These are phyloP conservation scores for Tragelaphus scriptus DNA, from an alignment of 2,113 vertebrate genomes.

Conservation along the genomic window DNA sequence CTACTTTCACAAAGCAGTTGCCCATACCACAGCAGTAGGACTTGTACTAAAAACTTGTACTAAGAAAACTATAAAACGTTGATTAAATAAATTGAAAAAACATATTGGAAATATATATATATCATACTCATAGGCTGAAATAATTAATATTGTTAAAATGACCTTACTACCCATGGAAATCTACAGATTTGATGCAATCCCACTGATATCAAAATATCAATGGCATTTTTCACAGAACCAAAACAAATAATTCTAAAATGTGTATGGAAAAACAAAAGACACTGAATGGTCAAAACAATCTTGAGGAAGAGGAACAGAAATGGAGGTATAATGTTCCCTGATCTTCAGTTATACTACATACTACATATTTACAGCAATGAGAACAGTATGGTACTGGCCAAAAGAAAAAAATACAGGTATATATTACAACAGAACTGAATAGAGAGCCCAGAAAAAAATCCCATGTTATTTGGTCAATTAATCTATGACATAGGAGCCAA, in stretches of 20 bases:
- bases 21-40: not conserved
- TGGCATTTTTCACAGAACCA: not conserved
- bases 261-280: not conserved
- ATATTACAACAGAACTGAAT: not conserved
- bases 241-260: not conserved
- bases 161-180: not conserved
- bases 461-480: not conserved
- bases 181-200: not conserved
- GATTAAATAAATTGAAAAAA: not conserved
- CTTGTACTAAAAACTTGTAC: not conserved
- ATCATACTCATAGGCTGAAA: not conserved
- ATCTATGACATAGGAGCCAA: not conserved
- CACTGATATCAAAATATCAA: not conserved
- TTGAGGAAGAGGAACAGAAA: not conserved
- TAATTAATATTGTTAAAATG: not conserved
- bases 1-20: not conserved
- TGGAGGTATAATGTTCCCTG: not conserved
- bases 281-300: not conserved
- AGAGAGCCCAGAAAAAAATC: not conserved
- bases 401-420: not conserved
- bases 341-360: not conserved
- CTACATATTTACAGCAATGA: not conserved
- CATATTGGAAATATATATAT: not conserved
- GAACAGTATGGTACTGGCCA: not conserved
- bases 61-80: not conserved